A percentile compares a stretch with the other conserved stretches of the same genome.
Evolutionary conservation across 2,113 vertebrate genomes (phyloP).

Genomic region (Mobula birostris): DNA sequence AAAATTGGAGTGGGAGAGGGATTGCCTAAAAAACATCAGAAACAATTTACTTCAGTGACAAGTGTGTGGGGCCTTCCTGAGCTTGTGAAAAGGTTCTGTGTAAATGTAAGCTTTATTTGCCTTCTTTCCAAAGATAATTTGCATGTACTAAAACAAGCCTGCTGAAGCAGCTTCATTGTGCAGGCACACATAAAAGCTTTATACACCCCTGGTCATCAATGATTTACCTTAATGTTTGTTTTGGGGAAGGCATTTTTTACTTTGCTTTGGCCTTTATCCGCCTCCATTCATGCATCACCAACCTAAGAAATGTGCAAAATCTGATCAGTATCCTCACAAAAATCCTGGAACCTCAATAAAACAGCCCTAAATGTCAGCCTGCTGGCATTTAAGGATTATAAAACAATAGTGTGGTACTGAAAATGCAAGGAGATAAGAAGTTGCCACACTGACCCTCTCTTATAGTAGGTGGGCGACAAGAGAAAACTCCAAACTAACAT

Average conservation of each 20-base stretch:
- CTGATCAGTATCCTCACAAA: neutral
- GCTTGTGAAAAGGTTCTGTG: neutral
- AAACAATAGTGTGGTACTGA: neutral
- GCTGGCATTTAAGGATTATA: neutral
- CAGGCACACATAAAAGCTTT: neutral
- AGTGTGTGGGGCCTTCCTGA: neutral
- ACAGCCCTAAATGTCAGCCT: neutral
- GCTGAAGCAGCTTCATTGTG: neutral
- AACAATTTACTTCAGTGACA: neutral
- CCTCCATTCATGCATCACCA: neutral
- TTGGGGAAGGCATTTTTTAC: slow-evolving; percentile 5
- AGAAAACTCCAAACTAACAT: neutral
- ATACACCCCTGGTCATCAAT: neutral
- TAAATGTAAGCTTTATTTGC: neutral
- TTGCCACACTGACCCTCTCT: neutral
- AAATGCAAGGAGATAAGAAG: neutral
- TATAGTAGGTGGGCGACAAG: too few species aligned
- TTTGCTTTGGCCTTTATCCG: neutral
- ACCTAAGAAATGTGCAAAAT: neutral
- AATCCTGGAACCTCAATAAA: neutral
- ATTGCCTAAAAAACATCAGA: neutral
- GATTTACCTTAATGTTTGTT: slow-evolving; percentile 1
- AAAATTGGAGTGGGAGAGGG: too few species aligned
- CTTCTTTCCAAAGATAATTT: neutral
- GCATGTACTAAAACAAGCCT: neutral